These are phyloP conservation scores for Camponotus vicinus DNA, from an alignment of 1,140 invertebrate genomes.

Conservation along the genomic window DNA sequence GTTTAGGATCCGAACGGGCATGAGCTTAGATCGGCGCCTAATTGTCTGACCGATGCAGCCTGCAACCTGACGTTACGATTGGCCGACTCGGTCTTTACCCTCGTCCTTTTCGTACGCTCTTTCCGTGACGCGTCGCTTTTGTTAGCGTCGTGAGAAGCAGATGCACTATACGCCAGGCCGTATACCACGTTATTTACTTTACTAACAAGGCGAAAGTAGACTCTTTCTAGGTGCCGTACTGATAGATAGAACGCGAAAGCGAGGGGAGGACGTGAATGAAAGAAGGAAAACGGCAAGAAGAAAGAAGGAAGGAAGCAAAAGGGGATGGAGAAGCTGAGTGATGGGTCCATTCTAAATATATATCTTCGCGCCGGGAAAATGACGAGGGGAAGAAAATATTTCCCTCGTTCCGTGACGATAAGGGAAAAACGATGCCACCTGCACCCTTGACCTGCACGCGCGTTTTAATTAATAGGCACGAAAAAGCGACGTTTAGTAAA, in stretches of 20 bases:
- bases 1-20: slow-evolving; percentile 77
- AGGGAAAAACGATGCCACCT: slow-evolving; percentile 61
- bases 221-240: slow-evolving; percentile 38
- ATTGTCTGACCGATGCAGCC: slow-evolving; percentile 74
- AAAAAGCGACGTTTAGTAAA: slow-evolving; percentile 68
- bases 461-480: slow-evolving; percentile 70
- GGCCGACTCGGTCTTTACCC: slow-evolving; percentile 52
- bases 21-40: slow-evolving; percentile 76
- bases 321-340: not conserved
- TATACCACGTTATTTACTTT: slow-evolving; percentile 71
- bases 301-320: not conserved
- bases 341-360: slow-evolving; percentile 52
- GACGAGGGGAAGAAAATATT: slow-evolving; percentile 22
- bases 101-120: slow-evolving; percentile 1
- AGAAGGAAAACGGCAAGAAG: not conserved
- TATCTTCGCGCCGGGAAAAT: slow-evolving; percentile 38
- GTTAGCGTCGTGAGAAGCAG: slow-evolving; percentile 72
- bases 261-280: slow-evolving; percentile 2
- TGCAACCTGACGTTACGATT: slow-evolving; percentile 73
- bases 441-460: not conserved
- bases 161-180: slow-evolving; percentile 59
- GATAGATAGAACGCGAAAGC: slow-evolving; percentile 61
- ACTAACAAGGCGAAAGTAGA: slow-evolving; percentile 75
- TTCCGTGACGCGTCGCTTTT: slow-evolving; percentile 70
- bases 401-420: slow-evolving; percentile 50